A percentile compares a stretch with the other conserved stretches of the same genome.
Evolutionary conservation across 2,888 invertebrate genomes (phyloP).

Genomic region (Erannis defoliaria): DNA sequence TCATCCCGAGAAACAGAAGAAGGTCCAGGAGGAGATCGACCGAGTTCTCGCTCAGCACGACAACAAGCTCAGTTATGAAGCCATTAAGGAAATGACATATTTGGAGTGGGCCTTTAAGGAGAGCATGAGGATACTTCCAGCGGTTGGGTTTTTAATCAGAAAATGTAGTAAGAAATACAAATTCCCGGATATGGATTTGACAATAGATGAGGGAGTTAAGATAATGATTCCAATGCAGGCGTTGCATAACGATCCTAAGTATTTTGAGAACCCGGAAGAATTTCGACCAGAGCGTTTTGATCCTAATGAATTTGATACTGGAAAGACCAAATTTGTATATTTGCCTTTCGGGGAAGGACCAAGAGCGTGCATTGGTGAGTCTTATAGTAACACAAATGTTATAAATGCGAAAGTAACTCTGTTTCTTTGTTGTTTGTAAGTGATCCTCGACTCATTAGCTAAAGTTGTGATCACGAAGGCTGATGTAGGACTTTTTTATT

Average conservation of each 20-base stretch:
- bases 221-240: slow-evolving; percentile 65
- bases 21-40: slow-evolving; percentile 68
- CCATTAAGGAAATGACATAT: slow-evolving; percentile 59
- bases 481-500: too few relatives aligned
- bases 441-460: too few relatives aligned
- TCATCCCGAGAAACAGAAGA: slow-evolving; percentile 68
- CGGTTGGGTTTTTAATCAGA: slow-evolving; percentile 59
- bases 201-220: slow-evolving; percentile 63
- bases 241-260: slow-evolving; percentile 64
- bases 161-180: slow-evolving; percentile 55
- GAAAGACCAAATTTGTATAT: slow-evolving; percentile 54
- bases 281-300: slow-evolving; percentile 63
- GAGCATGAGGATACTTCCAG: slow-evolving; percentile 61
- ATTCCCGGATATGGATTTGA: slow-evolving; percentile 56
- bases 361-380: slow-evolving; percentile 63
- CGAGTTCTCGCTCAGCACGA: slow-evolving; percentile 56
- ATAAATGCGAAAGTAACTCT: too few relatives aligned
- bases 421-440: too few relatives aligned
- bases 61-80: slow-evolving; percentile 63
- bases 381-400: slow-evolving; percentile 26
- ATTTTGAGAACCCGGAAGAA: slow-evolving; percentile 61
- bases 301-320: slow-evolving; percentile 37
- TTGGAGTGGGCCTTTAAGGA: slow-evolving; percentile 58
- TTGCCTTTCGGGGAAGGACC: slow-evolving; percentile 69
- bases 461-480: too few relatives aligned